Percentiles rank a stretch among this genome's conserved stretches.
These are phyloP conservation scores for Zaprionus tsacasi DNA, from an alignment of 1,140 invertebrate species.

Conservation along the genomic window DNA sequence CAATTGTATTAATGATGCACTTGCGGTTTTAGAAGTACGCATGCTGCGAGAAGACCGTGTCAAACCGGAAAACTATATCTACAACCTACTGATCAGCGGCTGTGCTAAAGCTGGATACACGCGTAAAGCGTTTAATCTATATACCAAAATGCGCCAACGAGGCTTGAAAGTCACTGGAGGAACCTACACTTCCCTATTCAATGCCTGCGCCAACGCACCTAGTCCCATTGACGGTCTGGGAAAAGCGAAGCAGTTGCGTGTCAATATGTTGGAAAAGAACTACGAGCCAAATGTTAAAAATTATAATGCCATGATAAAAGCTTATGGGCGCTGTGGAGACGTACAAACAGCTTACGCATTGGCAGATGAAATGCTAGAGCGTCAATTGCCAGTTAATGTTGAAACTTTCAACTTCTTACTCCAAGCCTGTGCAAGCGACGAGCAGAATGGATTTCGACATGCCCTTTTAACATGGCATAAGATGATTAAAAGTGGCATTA, in stretches of 20 bases:
- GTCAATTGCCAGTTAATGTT: constrained; percentile 87
- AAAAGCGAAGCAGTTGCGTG: constrained; percentile 87
- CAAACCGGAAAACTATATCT: constrained; percentile 91
- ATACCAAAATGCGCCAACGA: constrained; percentile 91
- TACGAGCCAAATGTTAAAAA: constrained; percentile 90
- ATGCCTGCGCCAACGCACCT: constrained; percentile 93
- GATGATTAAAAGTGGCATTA: constrained; percentile 88
- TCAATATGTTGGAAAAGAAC: constrained; percentile 89
- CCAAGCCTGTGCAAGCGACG: constrained; percentile 92
- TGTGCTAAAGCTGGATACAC: constrained; percentile 93
- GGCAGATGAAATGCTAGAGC: constrained; percentile 92
- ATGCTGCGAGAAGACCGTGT: constrained; percentile 91
- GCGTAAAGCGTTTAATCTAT: constrained; percentile 93
- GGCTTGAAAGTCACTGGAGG: constrained; percentile 88
- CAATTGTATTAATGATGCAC: constrained; percentile 89
- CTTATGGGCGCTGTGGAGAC: constrained; percentile 93
- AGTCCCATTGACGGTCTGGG: constrained; percentile 87
- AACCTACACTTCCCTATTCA: constrained; percentile 93
- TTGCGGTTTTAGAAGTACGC: constrained; percentile 89
- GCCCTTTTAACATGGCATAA: constrained; percentile 93
- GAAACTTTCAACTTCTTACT: constrained; percentile 92
- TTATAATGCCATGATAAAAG: constrained; percentile 96
- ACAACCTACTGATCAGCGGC: constrained; percentile 91
- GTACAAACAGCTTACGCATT: constrained; percentile 90
- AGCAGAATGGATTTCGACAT: constrained; percentile 91